A percentile compares a stretch with the other conserved stretches of the same genome.
These are phyloP conservation scores for Ochropleura plecta DNA, from an alignment of 2,888 invertebrate genomes.

Conservation along the genomic window DNA sequence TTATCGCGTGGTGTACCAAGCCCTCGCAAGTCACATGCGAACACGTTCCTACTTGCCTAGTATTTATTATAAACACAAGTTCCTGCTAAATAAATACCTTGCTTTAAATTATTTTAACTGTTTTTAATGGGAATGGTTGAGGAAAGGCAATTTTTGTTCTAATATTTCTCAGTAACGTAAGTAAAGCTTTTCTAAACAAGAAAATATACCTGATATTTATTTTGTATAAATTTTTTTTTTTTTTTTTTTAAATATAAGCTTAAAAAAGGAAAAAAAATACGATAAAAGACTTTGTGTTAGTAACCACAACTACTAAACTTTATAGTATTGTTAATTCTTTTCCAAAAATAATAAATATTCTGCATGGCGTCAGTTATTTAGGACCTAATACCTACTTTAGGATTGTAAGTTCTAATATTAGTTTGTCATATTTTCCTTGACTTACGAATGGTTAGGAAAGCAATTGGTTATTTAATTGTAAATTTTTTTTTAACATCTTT, in stretches of 20 bases:
- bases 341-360: not conserved
- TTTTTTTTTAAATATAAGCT: too few species aligned
- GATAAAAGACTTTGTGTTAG: not conserved
- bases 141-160: not conserved
- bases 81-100: constrained; percentile 52
- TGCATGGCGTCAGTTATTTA: not conserved
- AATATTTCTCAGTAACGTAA: not conserved
- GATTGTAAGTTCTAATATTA: not conserved
- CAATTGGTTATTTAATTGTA: too few species aligned
- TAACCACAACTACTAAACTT: not conserved
- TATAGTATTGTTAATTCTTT: not conserved
- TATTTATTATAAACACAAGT: constrained; percentile 64
- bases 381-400: not conserved
- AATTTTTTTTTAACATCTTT: too few species aligned
- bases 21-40: constrained; percentile 73
- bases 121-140: constrained; percentile 9
- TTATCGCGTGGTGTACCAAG: constrained; percentile 75
- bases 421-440: not conserved
- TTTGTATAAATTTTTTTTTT: not conserved
- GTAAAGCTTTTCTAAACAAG: not conserved
- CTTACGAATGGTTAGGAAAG: too few species aligned
- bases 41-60: constrained; percentile 59
- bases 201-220: not conserved
- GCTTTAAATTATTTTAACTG: constrained; percentile 32
- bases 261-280: too few species aligned